Conservation (phyloP, 2,113 vertebrate genomes). For the Equus quagga region DNA sequence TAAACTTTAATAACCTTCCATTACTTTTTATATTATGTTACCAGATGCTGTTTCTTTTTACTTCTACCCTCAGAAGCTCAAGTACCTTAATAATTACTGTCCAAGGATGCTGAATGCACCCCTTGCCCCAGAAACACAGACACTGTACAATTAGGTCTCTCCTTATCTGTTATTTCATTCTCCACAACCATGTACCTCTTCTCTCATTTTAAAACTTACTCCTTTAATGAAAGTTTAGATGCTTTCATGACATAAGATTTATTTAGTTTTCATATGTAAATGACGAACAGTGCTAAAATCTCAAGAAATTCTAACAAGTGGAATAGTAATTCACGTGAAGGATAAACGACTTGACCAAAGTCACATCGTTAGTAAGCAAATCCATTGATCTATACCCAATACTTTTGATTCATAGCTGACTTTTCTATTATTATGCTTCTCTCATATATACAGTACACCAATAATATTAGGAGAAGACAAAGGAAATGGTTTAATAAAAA, state of each 20-base stretch:
- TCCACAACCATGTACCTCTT: neutral
- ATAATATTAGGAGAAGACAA: neutral
- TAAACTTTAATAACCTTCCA: neutral
- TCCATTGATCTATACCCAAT: neutral
- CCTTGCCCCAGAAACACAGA: neutral
- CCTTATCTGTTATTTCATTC: neutral
- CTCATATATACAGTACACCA: neutral
- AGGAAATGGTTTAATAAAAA: neutral
- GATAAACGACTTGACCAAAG: slow-evolving; percentile 5
- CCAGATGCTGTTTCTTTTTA: neutral
- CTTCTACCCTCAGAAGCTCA: neutral
- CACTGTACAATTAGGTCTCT: rapidly evolving
- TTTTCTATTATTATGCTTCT: neutral
- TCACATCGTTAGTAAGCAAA: neutral
- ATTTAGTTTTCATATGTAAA: neutral
- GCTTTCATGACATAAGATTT: neutral
- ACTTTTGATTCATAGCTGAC: neutral
- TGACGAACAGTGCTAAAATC: neutral
- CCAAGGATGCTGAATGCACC: neutral
- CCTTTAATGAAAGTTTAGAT: neutral
- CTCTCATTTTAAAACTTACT: neutral
- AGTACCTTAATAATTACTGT: neutral
- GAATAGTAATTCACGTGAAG: slow-evolving; percentile 3
- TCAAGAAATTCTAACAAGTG: neutral
- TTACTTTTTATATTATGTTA: neutral